These are phyloP conservation scores for Myotis planiceps DNA, from an alignment of 2,797 vertebrate species.

Conservation along the genomic window DNA sequence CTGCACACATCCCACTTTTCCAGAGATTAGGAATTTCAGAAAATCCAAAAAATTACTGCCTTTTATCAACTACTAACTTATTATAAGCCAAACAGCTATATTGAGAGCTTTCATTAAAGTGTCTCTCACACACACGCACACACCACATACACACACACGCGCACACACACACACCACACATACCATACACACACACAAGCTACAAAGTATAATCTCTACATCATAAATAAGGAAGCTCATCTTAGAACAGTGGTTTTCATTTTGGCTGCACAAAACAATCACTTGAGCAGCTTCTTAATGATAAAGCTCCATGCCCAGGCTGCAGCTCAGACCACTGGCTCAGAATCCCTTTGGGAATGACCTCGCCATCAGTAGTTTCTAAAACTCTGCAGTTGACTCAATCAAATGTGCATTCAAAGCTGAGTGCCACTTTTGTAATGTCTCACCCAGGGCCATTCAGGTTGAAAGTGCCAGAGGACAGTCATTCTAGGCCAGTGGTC, in stretches of 20 bases:
- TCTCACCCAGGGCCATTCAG: background rate
- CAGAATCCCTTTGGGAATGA: background rate
- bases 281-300: background rate
- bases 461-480: background rate
- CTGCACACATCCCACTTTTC: background rate
- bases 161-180: background rate
- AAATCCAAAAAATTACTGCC: background rate
- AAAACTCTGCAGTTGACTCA: background rate
- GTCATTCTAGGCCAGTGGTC: background rate
- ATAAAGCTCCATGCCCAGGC: background rate
- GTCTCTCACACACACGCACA: background rate
- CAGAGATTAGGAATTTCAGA: background rate
- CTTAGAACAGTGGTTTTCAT: background rate
- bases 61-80: background rate
- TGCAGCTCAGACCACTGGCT: background rate
- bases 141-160: no score
- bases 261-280: background rate
- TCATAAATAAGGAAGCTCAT: background rate
- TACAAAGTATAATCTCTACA: background rate
- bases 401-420: background rate
- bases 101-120: background rate
- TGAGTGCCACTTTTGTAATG: background rate
- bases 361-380: background rate
- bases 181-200: no score
- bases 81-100: background rate